A percentile compares a stretch with the other conserved stretches of the same genome.
Evolutionary conservation across 2,113 vertebrate genomes (phyloP).

Genomic region (Tragulus kanchil): DNA sequence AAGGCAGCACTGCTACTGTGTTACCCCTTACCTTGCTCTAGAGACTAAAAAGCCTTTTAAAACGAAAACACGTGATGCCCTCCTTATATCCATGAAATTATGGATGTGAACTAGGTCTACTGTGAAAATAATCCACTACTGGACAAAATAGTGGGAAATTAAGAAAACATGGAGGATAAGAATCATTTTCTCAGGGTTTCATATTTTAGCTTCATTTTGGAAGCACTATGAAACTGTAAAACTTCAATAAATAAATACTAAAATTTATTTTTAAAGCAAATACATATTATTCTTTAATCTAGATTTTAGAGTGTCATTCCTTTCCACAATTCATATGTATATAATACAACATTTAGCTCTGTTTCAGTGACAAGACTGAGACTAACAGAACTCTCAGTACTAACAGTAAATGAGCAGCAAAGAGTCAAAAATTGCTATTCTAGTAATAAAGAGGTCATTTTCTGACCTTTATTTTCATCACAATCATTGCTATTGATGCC

Average conservation of each 20-base stretch:
- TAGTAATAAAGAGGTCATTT: background rate
- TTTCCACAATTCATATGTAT: background rate
- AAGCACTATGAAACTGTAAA: background rate
- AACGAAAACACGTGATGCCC: background rate
- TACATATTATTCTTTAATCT: background rate
- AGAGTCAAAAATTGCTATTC: background rate
- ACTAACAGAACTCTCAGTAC: background rate
- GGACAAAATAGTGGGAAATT: background rate
- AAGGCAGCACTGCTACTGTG: background rate
- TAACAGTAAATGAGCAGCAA: background rate
- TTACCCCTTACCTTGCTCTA: background rate
- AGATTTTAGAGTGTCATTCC: background rate
- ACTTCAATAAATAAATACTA: background rate
- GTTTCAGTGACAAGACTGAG: background rate
- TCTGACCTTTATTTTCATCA: slow-evolving; percentile 39
- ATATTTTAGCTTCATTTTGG: background rate
- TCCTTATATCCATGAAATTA: background rate
- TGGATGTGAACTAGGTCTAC: background rate
- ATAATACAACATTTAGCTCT: background rate
- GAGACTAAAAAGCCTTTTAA: background rate
- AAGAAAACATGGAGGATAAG: background rate
- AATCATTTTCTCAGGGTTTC: background rate
- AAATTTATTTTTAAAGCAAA: slow-evolving; percentile 38
- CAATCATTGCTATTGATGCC: background rate
- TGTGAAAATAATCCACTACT: background rate